phyloP scores from a whole-genome alignment of 2,888 invertebrate genomes.

The Neoascia interrupta region DNA sequence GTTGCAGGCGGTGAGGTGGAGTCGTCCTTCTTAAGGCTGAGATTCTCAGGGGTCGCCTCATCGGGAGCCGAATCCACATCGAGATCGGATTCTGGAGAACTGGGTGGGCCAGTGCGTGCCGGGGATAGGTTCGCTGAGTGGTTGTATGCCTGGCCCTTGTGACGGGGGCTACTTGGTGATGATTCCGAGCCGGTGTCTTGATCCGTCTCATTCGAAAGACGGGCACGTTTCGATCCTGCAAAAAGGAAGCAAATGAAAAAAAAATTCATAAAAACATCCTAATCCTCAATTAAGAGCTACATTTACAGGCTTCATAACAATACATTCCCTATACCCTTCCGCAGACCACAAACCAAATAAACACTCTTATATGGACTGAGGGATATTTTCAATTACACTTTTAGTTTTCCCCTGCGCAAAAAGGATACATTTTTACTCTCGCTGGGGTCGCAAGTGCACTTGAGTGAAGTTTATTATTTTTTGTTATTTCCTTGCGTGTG shows the following conservation, averaged over 20 bases:
- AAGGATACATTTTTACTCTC: conserved; percentile 53
- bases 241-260: conserved; percentile 19
- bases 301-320: no score
- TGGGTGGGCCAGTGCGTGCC: conserved; percentile 79
- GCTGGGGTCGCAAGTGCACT: conserved; percentile 65
- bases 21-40: conserved; percentile 86
- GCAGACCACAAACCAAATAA: conserved; percentile 27
- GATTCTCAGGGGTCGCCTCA: conserved; percentile 87
- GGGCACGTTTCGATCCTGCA: conserved; percentile 78
- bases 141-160: conserved; percentile 74
- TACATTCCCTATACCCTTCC: conserved; percentile 18
- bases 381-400: conserved; percentile 46
- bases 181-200: conserved; percentile 80
- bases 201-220: conserved; percentile 79
- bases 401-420: background rate
- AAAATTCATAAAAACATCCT: conserved; percentile 36
- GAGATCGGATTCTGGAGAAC: conserved; percentile 79
- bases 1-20: conserved; percentile 79
- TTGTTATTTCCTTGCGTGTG: conserved; percentile 39
- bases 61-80: conserved; percentile 80
- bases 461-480: conserved; percentile 49
- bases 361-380: conserved; percentile 12
- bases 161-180: conserved; percentile 78
- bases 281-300: conserved; percentile 58
- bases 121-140: conserved; percentile 78